Percentiles rank a stretch among this genome's conserved stretches.
Conservation (phyloP, 1,140 invertebrate genomes). For the Hycleus cichorii region DNA sequence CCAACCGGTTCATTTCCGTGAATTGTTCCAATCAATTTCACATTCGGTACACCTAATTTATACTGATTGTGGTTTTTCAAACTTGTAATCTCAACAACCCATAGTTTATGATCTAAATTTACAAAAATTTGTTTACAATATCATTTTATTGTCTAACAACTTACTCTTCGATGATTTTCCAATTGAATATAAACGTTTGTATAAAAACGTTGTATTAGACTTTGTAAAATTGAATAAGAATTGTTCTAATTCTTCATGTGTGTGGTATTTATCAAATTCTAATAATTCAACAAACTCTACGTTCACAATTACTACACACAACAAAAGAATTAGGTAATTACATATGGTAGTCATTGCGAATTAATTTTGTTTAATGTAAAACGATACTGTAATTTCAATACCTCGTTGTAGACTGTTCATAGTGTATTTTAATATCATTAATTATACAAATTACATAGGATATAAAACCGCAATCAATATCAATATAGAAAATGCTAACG, state of each 20-base stretch:
- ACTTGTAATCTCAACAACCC: conserved; percentile 53
- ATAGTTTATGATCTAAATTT: conserved; percentile 46
- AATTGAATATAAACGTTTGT: conserved; percentile 30
- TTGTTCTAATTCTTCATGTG: conserved; percentile 30
- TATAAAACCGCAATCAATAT: no score
- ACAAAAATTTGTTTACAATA: not conserved
- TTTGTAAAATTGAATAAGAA: conserved; percentile 24
- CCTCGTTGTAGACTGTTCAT: no score
- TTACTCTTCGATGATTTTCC: conserved; percentile 33
- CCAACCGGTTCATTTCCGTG: conserved; percentile 52
- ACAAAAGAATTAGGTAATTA: no score
- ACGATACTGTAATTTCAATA: no score
- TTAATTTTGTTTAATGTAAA: no score
- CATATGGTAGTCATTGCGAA: no score
- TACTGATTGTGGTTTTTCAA: conserved; percentile 35
- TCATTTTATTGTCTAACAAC: not conserved
- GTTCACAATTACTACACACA: no score
- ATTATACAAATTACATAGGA: no score
- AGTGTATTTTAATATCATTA: no score
- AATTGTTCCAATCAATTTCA: conserved; percentile 52
- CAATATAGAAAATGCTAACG: no score
- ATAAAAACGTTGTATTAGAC: conserved; percentile 20
- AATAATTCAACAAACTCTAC: not conserved
- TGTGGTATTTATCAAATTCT: conserved; percentile 35
- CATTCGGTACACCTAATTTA: conserved; percentile 46